Evolutionary conservation across 2,888 invertebrate species (phyloP), one percentile per base, ranked within the genome.

Genomic region (Latrodectus elegans): DNA sequence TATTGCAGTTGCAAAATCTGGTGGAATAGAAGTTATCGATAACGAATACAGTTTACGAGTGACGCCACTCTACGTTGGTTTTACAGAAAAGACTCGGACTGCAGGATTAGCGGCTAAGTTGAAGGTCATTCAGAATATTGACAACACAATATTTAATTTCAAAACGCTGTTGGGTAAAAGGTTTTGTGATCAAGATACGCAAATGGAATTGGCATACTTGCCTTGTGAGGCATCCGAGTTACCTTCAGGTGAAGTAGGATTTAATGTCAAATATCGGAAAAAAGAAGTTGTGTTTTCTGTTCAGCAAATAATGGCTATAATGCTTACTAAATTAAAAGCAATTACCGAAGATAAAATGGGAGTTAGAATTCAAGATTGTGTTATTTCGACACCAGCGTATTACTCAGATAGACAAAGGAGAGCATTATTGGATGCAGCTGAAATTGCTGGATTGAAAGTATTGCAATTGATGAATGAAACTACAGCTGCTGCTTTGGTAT

Each of bases 1-100:
- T 94, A 95, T 99, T 91, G 99, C 98, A 90, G 98, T 98, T 88
- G 99, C 99, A 89, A 96, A 98, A 93, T 97, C 97, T 92, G 99
- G 99, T 92, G 99, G 99, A 92, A 99, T 99, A 92, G 99, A 99
- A 94, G 99, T 99, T 89, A 96, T 99, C 91, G 97, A 98, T 90
- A 99, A 99, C 94, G 99, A 99, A 94, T 99, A 99, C 94, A 99
- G 99, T 93, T 95, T 99, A 91, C 95, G 99, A 92, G 96, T 95
- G 91, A 99, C 99, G 90, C 99, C 99, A 98, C 95, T 99, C 93
- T 98, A 95, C 93, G 96, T 99, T 81, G 98, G 98, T 38, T 98
- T 99, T 93, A 96, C 96, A 91, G 95, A 95, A 89, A 97, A 96
- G 92, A 96, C 96, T 92, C 95, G 99, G 91, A 95, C 96, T 91